These are phyloP conservation scores for Poeciliopsis presidionis DNA, from an alignment of 2,797 vertebrate species.

Conservation along the genomic window DNA sequence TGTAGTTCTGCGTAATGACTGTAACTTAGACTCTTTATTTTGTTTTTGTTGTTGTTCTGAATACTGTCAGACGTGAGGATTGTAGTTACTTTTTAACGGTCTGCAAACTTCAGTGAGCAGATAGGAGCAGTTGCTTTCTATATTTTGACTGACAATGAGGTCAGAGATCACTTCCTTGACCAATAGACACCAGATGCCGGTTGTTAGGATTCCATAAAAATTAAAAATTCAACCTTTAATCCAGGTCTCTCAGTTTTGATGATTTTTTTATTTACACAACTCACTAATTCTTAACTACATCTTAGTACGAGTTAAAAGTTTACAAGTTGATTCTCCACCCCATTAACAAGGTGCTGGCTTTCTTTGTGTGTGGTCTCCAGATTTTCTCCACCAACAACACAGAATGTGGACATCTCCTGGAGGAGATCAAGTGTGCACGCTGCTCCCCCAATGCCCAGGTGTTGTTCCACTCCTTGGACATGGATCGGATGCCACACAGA, in stretches of 20 bases:
- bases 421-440: constrained; percentile 96
- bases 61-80: constrained; percentile 61
- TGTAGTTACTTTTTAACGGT: constrained; percentile 65
- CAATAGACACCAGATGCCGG: not conserved
- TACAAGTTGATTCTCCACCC: constrained; percentile 28
- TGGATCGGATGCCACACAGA: constrained; percentile 86
- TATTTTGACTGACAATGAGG: not conserved
- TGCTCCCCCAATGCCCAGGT: constrained; percentile 97
- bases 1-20: constrained; percentile 85
- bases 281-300: constrained; percentile 17
- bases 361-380: constrained; percentile 80
- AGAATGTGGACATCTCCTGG: constrained; percentile 94
- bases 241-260: not conserved
- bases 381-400: constrained; percentile 98
- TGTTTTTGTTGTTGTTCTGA: constrained; percentile 39
- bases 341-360: constrained; percentile 50
- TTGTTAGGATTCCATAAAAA: not conserved
- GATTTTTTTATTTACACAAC: constrained; percentile 24
- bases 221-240: not conserved
- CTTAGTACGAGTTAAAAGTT: constrained; percentile 14
- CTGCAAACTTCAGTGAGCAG: constrained; percentile 63
- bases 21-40: constrained; percentile 60
- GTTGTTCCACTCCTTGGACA: constrained; percentile 90
- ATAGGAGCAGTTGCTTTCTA: not conserved
- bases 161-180: not conserved